A percentile compares a stretch with the other conserved stretches of the same genome.
These are phyloP conservation scores for Candoia aspera DNA, from an alignment of 2,113 vertebrate genomes.

Conservation along the genomic window DNA sequence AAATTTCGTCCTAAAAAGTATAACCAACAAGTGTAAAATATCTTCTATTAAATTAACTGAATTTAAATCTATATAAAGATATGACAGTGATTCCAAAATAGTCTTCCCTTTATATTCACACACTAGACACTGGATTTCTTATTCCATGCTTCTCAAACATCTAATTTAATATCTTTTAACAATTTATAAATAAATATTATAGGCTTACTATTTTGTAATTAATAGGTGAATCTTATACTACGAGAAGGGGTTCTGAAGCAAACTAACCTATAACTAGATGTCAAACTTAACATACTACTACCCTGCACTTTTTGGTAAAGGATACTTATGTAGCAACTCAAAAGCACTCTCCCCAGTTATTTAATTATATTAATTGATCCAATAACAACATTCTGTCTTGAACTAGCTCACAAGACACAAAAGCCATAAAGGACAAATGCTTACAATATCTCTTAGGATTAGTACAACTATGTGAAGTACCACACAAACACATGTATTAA, in stretches of 20 bases:
- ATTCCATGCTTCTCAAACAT: not conserved
- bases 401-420: not conserved
- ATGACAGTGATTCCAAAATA: not conserved
- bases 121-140: not conserved
- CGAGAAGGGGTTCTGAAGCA: not conserved
- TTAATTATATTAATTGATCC: not conserved
- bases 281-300: not conserved
- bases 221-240: not conserved
- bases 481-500: not conserved
- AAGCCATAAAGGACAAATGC: not conserved
- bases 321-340: not conserved
- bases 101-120: not conserved
- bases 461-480: not conserved
- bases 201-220: not conserved
- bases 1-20: not conserved
- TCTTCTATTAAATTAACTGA: not conserved
- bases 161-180: not conserved
- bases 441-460: not conserved
- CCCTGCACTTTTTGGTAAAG: not conserved
- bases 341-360: not conserved
- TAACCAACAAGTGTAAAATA: not conserved
- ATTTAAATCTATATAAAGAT: not conserved
- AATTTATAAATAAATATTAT: not conserved
- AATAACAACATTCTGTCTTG: not conserved
- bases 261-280: not conserved